Percentiles rank a stretch among this genome's conserved stretches.
Conservation (phyloP, 2,113 vertebrate species). For the Pluvialis apricaria region DNA sequence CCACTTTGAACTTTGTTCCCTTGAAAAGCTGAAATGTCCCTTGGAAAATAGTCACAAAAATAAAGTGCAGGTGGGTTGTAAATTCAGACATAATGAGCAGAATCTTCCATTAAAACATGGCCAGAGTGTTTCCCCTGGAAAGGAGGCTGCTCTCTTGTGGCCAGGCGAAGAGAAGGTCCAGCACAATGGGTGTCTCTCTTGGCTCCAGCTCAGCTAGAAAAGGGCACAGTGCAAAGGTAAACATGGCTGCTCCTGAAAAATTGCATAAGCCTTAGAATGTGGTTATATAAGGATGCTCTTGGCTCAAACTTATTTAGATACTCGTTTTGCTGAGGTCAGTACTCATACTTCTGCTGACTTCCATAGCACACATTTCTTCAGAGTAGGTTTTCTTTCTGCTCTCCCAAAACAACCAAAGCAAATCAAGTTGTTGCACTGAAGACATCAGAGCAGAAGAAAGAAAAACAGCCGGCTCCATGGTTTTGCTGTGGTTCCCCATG, state of each 20-base stretch:
- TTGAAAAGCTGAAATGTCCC: not conserved
- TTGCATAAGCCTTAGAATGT: not conserved
- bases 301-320: not conserved
- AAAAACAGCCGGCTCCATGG: not conserved
- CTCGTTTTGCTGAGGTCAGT: not conserved
- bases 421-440: not conserved
- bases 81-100: not conserved
- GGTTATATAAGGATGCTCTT: not conserved
- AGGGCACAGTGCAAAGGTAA: not conserved
- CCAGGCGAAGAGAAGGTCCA: not conserved
- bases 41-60: not conserved
- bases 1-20: not conserved
- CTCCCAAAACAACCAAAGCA: not conserved
- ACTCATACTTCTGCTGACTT: not conserved
- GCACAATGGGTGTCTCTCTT: accelerated
- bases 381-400: not conserved
- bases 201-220: not conserved
- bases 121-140: not conserved
- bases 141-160: not conserved
- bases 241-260: not conserved
- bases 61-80: not conserved
- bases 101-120: not conserved
- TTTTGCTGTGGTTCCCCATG: accelerated
- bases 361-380: not conserved
- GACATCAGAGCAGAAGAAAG: not conserved